Evolutionary conservation across 2,113 vertebrate species (phyloP).

Genomic region (Centropus unirufus): DNA sequence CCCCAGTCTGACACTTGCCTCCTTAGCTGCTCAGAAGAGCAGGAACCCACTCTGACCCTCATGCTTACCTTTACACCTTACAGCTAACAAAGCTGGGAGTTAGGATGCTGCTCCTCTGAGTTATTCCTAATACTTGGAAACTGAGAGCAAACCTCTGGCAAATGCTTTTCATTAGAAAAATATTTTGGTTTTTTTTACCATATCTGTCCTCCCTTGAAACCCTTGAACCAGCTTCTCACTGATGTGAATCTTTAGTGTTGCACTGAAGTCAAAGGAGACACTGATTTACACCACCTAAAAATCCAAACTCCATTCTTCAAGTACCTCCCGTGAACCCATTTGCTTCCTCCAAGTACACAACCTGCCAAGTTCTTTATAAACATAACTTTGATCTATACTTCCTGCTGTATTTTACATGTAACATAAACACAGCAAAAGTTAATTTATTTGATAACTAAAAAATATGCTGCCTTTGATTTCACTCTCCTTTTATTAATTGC

Average conservation of each 20-base stretch:
- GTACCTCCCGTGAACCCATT: not conserved
- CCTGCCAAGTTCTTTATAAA: constrained; percentile 30
- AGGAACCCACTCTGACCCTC: not conserved
- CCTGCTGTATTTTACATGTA: not conserved
- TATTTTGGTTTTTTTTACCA: not conserved
- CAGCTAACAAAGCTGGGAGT: not conserved
- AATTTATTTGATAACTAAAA: constrained; percentile 3
- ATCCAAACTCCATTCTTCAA: not conserved
- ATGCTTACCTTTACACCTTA: not conserved
- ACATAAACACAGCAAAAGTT: not conserved
- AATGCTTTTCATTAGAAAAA: not conserved
- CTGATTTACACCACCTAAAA: not conserved
- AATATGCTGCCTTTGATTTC: not conserved
- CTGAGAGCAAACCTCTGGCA: not conserved
- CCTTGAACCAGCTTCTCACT: not conserved
- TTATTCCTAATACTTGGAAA: not conserved
- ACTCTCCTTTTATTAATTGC: not conserved
- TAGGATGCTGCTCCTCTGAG: not conserved
- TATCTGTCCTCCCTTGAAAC: not conserved
- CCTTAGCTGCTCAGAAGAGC: not conserved
- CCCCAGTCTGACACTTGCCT: not conserved
- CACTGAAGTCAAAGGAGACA: not conserved
- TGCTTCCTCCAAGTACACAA: not conserved
- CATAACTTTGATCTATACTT: constrained; percentile 20
- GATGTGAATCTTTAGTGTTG: not conserved